Base-by-base conservation (phyloP, 1,140 invertebrate species). In the Scaptomyza graminum region DNA sequence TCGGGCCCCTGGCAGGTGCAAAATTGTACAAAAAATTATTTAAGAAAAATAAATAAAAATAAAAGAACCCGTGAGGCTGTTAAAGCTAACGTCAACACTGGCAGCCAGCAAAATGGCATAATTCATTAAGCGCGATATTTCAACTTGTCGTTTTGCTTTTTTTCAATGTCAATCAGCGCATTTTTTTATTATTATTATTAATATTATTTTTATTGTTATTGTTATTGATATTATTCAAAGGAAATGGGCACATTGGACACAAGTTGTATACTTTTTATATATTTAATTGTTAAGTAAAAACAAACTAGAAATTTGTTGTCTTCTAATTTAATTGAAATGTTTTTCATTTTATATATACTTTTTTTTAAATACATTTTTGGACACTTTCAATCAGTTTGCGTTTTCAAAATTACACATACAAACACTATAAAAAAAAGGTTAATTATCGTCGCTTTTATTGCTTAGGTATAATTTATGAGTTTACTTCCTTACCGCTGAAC, bases 61-160 rank as follows among this genome's bases (percentile, higher is more conserved):
- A 31, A 46, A 52, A n/a, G n/a, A n/a, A n/a, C n/a, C n/a, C n/a
- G n/a, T n/a, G n/a, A n/a, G n/a, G 25, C 56, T 15, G 31, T 34
- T 88, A 87, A 76, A 67, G 75, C 56, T 25, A 47, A 18, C 51
- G 39, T 16, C 44, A 60, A 62, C 43, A 55, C 49, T 49, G 39
- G 16, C 52, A 61, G 8, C 41, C 70, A 67, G 72, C 39, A 88
- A 83, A 88, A 76, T 88, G 83, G 79, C 84, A 88, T 88, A 79
- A 88, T 88, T 88, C 83, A 88, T 88, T 83, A 83, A 83, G 65
- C 83, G 71, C 79, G 63, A 88, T 75, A 76, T 69, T 88, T 55
- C 50, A 52, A 25, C 50, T 57, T 60, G 60, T 64, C 72, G 68
- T 62, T 39, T 41, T 41, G 22, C 57, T 28, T 47, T 44, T 72